Percentiles rank a stretch among this genome's conserved stretches.
Conservation (phyloP, 2,888 invertebrate genomes). For the Euplagia quadripunctaria region DNA sequence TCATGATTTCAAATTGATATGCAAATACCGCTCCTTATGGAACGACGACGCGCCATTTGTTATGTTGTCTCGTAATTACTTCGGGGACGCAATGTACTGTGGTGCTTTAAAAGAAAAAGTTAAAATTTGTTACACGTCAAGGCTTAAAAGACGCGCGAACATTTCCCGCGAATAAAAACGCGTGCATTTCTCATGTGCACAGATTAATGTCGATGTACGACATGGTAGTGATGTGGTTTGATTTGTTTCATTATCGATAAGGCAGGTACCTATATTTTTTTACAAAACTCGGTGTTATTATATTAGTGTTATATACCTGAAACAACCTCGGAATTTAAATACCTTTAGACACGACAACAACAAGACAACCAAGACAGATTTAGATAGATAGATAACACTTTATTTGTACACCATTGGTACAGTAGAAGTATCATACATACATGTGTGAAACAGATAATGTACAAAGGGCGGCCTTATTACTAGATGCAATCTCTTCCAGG, state of each 20-base stretch:
- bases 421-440: no score
- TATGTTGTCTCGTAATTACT: constrained; percentile 35
- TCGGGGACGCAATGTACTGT: constrained; percentile 24
- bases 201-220: constrained; percentile 42
- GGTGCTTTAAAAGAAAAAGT: constrained; percentile 35
- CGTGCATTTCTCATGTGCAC: constrained; percentile 39
- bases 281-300: background rate
- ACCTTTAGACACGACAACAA: no score
- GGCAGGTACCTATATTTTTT: background rate
- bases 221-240: constrained; percentile 25
- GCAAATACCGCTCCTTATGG: constrained; percentile 34
- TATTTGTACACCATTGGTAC: no score
- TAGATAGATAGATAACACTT: no score
- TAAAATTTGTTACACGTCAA: constrained; percentile 42
- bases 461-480: no score
- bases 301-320: no score
- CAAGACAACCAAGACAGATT: no score
- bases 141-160: constrained; percentile 35
- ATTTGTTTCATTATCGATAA: constrained; percentile 16
- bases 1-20: constrained; percentile 29
- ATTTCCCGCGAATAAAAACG: constrained; percentile 36
- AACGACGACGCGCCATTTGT: constrained; percentile 34
- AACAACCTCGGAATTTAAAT: no score
- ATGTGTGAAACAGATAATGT: no score
- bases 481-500: no score